Evolutionary conservation across 1,140 invertebrate species (phyloP).

Genomic region (Drosophila lacteicornis): DNA sequence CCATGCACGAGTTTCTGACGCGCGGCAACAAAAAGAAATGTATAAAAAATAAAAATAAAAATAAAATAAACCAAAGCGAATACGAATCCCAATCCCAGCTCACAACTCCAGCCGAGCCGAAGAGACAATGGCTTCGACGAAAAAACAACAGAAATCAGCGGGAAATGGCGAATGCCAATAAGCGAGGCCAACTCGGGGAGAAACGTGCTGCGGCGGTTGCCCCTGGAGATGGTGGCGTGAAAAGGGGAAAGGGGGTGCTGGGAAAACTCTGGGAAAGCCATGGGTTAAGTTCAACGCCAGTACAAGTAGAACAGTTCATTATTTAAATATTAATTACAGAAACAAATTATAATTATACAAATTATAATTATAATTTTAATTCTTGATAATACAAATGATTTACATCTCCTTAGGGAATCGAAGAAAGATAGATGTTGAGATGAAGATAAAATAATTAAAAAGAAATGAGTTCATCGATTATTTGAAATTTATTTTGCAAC

Average conservation of each 20-base stretch:
- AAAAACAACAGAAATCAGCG: slow-evolving; percentile 43
- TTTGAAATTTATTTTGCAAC: neutral
- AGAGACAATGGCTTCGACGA: slow-evolving; percentile 52
- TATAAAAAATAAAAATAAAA: slow-evolving; percentile 19
- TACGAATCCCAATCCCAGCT: slow-evolving; percentile 17
- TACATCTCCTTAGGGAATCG: too few relatives aligned
- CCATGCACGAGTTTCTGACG: slow-evolving; percentile 55
- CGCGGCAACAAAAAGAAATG: slow-evolving; percentile 8
- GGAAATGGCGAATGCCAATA: slow-evolving; percentile 52
- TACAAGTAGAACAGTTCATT: neutral
- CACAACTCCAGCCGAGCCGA: slow-evolving; percentile 9
- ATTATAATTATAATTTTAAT: too few relatives aligned
- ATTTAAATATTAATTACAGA: neutral
- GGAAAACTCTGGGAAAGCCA: slow-evolving; percentile 4
- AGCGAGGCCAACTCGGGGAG: slow-evolving; percentile 19
- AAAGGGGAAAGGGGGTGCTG: neutral
- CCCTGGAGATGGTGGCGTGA: slow-evolving; percentile 26
- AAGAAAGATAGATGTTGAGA: too few relatives aligned
- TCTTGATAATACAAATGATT: neutral
- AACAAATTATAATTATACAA: too few relatives aligned
- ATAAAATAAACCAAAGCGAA: slow-evolving; percentile 30
- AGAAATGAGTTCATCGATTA: neutral
- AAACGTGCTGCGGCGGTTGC: slow-evolving; percentile 30
- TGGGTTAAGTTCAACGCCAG: neutral
- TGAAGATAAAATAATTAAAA: neutral